Base-by-base conservation (phyloP, 2,113 vertebrate species). In the Tretioscincus oriximinensis region DNA sequence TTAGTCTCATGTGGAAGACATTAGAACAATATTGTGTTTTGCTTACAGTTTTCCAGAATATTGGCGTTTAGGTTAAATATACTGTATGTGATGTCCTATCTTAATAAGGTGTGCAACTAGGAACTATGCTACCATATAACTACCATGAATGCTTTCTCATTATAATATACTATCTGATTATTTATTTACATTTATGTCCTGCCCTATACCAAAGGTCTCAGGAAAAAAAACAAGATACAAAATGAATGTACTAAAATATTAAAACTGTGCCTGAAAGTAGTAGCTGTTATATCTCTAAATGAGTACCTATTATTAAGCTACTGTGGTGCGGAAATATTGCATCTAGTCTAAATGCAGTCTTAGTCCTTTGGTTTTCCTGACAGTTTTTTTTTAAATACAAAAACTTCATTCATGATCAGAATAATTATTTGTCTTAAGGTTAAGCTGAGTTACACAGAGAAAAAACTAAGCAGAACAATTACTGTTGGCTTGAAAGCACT, bases 391-490 rank as follows among this genome's bases (percentile, higher is more conserved):
- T 51, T 6, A 51, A 51, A 51, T 41, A 51, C 9, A 16, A 51
- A 51, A 73, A 63, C n/a, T n/a, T n/a, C 81, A 61, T 81, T 88
- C 69, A 21, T 86, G 49, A 77, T 11, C 77, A 29, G 75, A 64
- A 28, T 63, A 20, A 73, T 41, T 87, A 69, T 60, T 77, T 84
- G 51, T 58, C 14, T 16, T 14, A 58, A 18, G 54, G 54, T 58
- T 16, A 58, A 1, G 35, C 41, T 26, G 35, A 83, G 11, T 28
- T 49, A 70, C 41, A 29, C n/a, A 1, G 14, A 22, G 65, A 29
- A 31, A 45, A 28, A 45, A 72, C 54, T 18, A 58, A 58, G 12
- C 51, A 54, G 54, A 58, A 58, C 67, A 41, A 18, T 26, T 21
- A 9, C 47, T 58, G 49, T 29, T 28, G 72, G 9, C 75, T 2